Percentiles rank a stretch among this genome's conserved stretches.
These are phyloP conservation scores for Hippopotamus amphibius DNA, from an alignment of 2,113 vertebrate genomes.

Conservation along the genomic window DNA sequence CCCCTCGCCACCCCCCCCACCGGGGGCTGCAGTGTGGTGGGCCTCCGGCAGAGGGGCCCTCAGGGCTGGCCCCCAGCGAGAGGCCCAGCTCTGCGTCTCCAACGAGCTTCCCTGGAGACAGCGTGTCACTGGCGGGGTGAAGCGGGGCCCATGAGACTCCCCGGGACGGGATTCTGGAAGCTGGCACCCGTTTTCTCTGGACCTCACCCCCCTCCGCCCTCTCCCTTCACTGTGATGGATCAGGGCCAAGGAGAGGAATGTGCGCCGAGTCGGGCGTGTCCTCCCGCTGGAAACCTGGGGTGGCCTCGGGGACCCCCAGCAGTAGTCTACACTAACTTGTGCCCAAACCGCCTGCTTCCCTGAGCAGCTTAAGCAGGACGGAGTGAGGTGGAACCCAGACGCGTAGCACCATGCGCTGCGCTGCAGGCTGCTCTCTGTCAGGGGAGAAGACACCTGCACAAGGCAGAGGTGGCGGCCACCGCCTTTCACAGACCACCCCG, in stretches of 20 bases:
- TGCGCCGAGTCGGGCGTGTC: no score
- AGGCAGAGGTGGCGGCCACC: accelerated
- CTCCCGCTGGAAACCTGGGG: neutral
- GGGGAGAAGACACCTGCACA: neutral
- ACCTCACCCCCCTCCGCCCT: accelerated
- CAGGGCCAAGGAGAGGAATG: accelerated
- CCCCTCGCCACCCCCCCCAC: neutral
- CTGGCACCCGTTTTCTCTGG: neutral
- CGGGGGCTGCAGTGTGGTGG: accelerated
- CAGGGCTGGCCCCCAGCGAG: accelerated
- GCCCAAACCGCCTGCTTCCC: neutral
- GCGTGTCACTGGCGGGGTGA: accelerated
- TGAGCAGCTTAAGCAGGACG: neutral
- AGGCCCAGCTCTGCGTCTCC: neutral
- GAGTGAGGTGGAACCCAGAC: accelerated
- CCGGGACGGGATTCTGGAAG: neutral
- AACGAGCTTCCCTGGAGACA: neutral
- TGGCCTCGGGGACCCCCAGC: neutral
- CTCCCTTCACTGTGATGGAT: no score
- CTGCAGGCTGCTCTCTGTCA: neutral
- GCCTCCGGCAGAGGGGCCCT: neutral
- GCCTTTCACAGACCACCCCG: neutral
- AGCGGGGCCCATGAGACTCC: accelerated
- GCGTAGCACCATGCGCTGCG: neutral
- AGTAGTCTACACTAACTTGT: neutral